Percentiles rank a stretch among this genome's conserved stretches.
phyloP scores from a whole-genome alignment of 2,113 vertebrate species.

The Trogon melanurus region DNA sequence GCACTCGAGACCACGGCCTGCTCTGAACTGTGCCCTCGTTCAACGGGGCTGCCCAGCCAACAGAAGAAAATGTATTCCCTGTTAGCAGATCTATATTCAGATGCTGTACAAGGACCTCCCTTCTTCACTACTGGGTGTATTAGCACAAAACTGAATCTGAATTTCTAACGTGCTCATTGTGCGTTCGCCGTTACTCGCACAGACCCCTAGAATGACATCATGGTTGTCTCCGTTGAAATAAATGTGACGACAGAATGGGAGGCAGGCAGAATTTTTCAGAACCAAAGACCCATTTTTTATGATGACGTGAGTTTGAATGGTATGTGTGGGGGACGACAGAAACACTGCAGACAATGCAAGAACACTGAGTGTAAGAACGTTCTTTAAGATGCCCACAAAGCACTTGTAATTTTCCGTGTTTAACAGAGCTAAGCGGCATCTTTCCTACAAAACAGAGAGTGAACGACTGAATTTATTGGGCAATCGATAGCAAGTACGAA shows the following conservation, averaged over 20 bases:
- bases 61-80: neutral
- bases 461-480: neutral
- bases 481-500: neutral
- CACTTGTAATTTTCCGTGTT: neutral
- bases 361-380: neutral
- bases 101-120: neutral
- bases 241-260: neutral
- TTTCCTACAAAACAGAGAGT: neutral
- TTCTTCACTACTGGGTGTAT: neutral
- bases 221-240: neutral
- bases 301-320: neutral
- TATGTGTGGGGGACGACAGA: slow-evolving; percentile 9
- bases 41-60: neutral
- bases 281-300: neutral
- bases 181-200: neutral
- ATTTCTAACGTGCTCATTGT: neutral
- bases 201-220: slow-evolving; percentile 31
- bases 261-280: slow-evolving; percentile 52
- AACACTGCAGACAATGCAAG: neutral
- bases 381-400: neutral
- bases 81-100: neutral
- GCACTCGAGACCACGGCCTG: neutral
- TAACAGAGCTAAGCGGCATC: neutral
- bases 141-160: neutral
- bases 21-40: neutral